These are phyloP conservation scores for Leptopilina myrica DNA, from an alignment of 2,888 invertebrate genomes.

Conservation along the genomic window DNA sequence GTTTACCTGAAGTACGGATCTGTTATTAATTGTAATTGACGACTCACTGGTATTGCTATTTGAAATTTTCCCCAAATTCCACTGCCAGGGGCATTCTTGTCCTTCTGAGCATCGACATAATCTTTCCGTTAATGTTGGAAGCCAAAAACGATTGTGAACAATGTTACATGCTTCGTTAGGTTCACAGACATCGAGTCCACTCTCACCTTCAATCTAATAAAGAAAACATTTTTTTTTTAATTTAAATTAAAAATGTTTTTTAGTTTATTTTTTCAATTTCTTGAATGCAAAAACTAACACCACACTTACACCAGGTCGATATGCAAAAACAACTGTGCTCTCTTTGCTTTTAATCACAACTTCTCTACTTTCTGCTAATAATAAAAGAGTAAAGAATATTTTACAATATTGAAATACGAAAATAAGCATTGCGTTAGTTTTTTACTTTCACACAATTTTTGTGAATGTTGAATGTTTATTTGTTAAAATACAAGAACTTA, in stretches of 20 bases:
- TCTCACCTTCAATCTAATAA: constrained; percentile 80
- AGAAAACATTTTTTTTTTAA: neutral
- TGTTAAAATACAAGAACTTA: too few species aligned
- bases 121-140: constrained; percentile 79
- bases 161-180: constrained; percentile 78
- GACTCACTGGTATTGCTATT: constrained; percentile 68
- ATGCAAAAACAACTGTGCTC: constrained; percentile 66
- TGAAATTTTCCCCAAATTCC: constrained; percentile 60
- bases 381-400: too few species aligned
- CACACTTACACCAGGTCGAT: constrained; percentile 67
- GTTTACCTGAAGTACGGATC: constrained; percentile 81
- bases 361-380: constrained; percentile 54
- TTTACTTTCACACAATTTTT: too few species aligned
- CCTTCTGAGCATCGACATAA: constrained; percentile 81
- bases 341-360: constrained; percentile 67
- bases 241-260: neutral
- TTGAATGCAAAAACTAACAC: neutral
- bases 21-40: constrained; percentile 79
- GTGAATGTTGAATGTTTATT: too few species aligned
- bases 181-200: constrained; percentile 79
- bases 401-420: neutral
- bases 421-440: neutral
- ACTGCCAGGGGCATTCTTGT: constrained; percentile 77
- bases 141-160: constrained; percentile 80
- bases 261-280: neutral